These are phyloP conservation scores for Xanthia icteritia DNA, from an alignment of 2,888 invertebrate species.

Conservation along the genomic window DNA sequence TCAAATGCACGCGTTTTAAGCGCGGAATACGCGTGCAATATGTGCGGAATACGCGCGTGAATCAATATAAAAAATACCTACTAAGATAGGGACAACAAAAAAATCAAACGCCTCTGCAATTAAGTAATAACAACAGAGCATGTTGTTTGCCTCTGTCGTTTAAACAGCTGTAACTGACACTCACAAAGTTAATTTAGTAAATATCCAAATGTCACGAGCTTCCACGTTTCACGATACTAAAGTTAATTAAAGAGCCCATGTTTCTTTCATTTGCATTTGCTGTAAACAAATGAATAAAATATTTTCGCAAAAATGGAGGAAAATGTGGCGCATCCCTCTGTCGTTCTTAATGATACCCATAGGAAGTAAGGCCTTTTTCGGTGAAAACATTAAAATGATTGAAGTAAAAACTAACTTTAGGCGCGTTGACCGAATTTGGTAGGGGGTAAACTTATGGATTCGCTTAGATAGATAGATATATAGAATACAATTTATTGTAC, in stretches of 20 bases:
- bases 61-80: not conserved
- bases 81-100: not conserved
- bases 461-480: no score
- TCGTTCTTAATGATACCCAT: not conserved
- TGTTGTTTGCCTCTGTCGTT: constrained; percentile 2
- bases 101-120: not conserved
- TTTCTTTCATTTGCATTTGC: constrained; percentile 37
- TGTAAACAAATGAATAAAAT: constrained; percentile 37
- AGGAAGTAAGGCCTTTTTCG: not conserved
- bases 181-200: constrained; percentile 33
- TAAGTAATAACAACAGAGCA: not conserved
- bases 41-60: not conserved
- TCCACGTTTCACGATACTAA: constrained; percentile 5
- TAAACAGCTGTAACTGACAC: constrained; percentile 27
- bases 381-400: not conserved
- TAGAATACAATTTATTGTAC: no score
- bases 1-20: not conserved
- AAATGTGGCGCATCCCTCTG: not conserved
- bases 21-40: not conserved
- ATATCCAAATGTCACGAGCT: constrained; percentile 22
- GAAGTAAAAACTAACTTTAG: no score
- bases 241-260: constrained; percentile 35
- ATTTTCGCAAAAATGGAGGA: constrained; percentile 10
- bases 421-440: no score
- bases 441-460: no score